phyloP scores from a whole-genome alignment of 2,113 vertebrate genomes.

The Syngnathus typhle region DNA sequence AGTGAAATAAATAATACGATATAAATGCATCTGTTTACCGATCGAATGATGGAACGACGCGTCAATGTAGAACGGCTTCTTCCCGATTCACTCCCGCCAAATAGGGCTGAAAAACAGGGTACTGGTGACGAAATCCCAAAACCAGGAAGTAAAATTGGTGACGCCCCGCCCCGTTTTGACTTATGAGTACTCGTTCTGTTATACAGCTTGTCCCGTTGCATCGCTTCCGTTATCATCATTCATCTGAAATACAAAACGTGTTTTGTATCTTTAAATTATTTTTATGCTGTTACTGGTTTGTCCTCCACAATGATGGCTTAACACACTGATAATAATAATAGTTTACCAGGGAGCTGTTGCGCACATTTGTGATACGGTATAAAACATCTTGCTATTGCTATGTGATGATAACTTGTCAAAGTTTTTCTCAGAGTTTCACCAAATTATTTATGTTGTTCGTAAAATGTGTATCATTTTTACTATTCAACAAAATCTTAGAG shows the following conservation, averaged over 20 bases:
- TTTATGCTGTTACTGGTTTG: neutral
- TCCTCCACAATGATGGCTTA: neutral
- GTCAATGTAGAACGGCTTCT: neutral
- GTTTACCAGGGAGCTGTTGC: too few relatives aligned
- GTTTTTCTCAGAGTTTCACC: too few relatives aligned
- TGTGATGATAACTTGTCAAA: too few relatives aligned
- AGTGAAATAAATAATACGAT: neutral
- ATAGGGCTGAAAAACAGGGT: constrained; percentile 48
- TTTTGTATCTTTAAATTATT: neutral
- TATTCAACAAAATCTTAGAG: too few relatives aligned
- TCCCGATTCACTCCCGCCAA: constrained; percentile 47
- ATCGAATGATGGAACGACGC: neutral
- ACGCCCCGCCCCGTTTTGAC: neutral
- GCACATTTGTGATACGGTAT: too few relatives aligned
- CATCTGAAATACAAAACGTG: neutral
- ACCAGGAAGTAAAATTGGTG: constrained; percentile 23
- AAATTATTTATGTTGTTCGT: too few relatives aligned
- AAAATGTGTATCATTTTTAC: too few relatives aligned
- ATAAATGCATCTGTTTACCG: constrained; percentile 30
- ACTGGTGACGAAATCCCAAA: constrained; percentile 28
- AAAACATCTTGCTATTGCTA: too few relatives aligned
- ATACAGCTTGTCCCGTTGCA: fast-evolving
- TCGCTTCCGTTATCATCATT: neutral
- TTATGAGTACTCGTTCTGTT: constrained; percentile 27
- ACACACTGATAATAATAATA: neutral